Percentiles rank a stretch among this genome's conserved stretches.
These are phyloP conservation scores for Helostoma temminkii DNA, from an alignment of 2,797 vertebrate species.

Conservation along the genomic window DNA sequence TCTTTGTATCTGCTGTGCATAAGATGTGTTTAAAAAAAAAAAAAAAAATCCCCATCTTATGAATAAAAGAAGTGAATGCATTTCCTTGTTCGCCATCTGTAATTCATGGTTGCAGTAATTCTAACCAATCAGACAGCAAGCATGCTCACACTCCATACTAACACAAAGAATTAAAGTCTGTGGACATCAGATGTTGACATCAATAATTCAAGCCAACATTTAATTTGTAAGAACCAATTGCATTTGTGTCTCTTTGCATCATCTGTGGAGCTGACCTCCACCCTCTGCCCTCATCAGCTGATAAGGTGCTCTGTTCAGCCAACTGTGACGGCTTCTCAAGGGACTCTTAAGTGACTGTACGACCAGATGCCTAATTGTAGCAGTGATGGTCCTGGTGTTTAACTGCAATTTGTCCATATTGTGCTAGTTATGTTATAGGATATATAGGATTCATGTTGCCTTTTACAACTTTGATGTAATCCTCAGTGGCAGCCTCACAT, in stretches of 20 bases:
- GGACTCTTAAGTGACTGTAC: conserved; percentile 61
- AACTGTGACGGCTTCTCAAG: conserved; percentile 58
- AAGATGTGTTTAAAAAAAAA: conserved; percentile 74
- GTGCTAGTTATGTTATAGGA: conserved; percentile 11
- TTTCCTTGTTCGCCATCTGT: conserved; percentile 51
- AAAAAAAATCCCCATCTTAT: conserved; percentile 79
- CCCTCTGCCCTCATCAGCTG: conserved; percentile 50
- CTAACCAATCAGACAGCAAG: conserved; percentile 15
- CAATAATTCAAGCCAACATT: conserved; percentile 74
- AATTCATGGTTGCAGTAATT: conserved; percentile 23
- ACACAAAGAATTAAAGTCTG: conserved; percentile 11
- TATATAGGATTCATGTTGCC: background rate
- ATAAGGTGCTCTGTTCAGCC: conserved; percentile 60
- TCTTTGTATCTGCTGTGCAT: conserved; percentile 86
- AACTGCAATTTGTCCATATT: conserved; percentile 31
- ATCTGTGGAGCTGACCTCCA: conserved; percentile 60
- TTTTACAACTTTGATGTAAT: background rate
- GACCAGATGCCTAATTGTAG: conserved; percentile 70
- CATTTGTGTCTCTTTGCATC: conserved; percentile 64
- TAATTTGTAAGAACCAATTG: conserved; percentile 67
- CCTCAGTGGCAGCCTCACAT: background rate
- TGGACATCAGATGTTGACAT: conserved; percentile 63
- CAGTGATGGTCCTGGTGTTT: conserved; percentile 18
- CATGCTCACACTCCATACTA: background rate
- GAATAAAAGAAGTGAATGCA: conserved; percentile 85